Evolutionary conservation across 53 echinoderm and acorn worm species (phyloP).

Genomic region (Temnopleurus reevesii): DNA sequence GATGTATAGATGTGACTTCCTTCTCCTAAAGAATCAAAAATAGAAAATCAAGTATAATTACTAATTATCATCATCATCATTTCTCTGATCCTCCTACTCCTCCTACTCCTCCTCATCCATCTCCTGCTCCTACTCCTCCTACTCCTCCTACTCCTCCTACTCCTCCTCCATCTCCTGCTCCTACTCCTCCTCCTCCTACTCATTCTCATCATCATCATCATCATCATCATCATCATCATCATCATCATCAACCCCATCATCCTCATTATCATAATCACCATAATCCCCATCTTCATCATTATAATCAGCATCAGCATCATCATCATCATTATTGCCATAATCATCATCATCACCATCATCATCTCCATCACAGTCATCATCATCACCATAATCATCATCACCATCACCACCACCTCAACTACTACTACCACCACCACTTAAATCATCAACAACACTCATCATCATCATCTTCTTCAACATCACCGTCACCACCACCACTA

Average conservation of each 20-base stretch:
- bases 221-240: neutral
- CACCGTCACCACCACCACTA: neutral
- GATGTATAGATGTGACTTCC: conserved; percentile 39
- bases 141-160: too few species aligned
- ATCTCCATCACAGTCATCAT: too few species aligned
- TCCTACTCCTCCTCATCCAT: too few species aligned
- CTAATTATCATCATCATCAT: neutral
- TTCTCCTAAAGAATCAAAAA: neutral
- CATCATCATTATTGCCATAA: neutral
- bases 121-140: too few species aligned
- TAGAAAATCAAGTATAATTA: too few species aligned
- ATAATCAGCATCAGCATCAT: too few species aligned
- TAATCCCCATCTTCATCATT: neutral
- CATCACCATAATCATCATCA: too few species aligned
- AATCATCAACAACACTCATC: too few species aligned
- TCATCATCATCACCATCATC: neutral
- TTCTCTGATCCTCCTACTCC: neutral
- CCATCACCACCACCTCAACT: too few species aligned
- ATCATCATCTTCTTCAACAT: neutral
- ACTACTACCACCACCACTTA: too few species aligned
- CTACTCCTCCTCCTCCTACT: too few species aligned
- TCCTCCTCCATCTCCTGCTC: too few species aligned
- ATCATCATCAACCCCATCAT: neutral
- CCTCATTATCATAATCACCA: neutral
- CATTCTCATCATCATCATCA: neutral